A percentile compares a stretch with the other conserved stretches of the same genome.
Conservation (phyloP, 2,113 vertebrate species). For the Hepsetus odoe region DNA sequence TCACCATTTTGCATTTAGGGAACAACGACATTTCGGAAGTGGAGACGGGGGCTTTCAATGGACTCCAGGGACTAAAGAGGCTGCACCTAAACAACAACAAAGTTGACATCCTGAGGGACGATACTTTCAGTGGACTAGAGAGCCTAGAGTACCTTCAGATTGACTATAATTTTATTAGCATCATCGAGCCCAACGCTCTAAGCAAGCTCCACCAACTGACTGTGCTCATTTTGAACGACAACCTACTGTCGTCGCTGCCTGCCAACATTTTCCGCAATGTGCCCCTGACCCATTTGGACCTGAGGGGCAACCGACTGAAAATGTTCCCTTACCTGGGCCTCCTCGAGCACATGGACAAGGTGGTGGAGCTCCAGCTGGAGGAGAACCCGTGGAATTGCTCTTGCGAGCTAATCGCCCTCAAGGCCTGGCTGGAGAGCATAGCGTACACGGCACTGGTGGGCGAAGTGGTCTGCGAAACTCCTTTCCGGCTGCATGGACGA, state of each 20-base stretch:
- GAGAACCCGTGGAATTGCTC: slow-evolving; percentile 99
- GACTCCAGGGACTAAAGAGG: slow-evolving; percentile 89
- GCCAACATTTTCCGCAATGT: slow-evolving; percentile 93
- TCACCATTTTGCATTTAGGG: slow-evolving; percentile 94
- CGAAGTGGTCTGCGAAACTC: slow-evolving; percentile 97
- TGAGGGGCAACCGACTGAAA: slow-evolving; percentile 94
- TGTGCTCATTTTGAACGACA: slow-evolving; percentile 97
- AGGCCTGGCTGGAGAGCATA: slow-evolving; percentile 98
- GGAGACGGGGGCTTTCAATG: slow-evolving; percentile 93
- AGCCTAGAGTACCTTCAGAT: slow-evolving; percentile 98
- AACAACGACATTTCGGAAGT: slow-evolving; percentile 96
- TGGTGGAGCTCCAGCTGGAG: slow-evolving; percentile 97
- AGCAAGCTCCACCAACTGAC: slow-evolving; percentile 91
- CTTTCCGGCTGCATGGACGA: slow-evolving; percentile 93
- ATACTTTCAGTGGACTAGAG: slow-evolving; percentile 92
- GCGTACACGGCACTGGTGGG: slow-evolving; percentile 95
- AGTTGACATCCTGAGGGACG: slow-evolving; percentile 89
- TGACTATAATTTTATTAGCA: slow-evolving; percentile 95
- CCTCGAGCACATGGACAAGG: slow-evolving; percentile 98
- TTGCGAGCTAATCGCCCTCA: slow-evolving; percentile 94
- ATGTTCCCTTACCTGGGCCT: slow-evolving; percentile 92
- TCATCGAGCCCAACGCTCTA: slow-evolving; percentile 88
- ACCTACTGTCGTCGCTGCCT: slow-evolving; percentile 90
- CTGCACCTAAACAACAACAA: slow-evolving; percentile 98
- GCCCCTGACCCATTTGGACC: slow-evolving; percentile 95